These are phyloP conservation scores for Pilophorus perplexus DNA, from an alignment of 2,888 invertebrate genomes.

Conservation along the genomic window DNA sequence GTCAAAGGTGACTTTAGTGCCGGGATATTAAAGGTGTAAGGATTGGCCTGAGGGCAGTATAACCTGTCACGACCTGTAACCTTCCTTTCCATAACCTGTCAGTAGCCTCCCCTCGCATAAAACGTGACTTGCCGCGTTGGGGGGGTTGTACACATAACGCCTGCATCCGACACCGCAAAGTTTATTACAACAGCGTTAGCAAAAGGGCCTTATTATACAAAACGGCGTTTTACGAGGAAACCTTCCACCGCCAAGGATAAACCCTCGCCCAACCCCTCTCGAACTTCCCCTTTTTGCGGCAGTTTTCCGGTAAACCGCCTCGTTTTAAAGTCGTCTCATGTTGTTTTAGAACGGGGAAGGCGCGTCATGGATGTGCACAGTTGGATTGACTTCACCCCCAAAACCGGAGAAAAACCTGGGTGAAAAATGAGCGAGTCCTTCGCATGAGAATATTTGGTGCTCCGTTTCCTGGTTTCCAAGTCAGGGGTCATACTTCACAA, in stretches of 20 bases:
- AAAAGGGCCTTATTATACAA: constrained; percentile 33
- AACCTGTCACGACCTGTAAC: constrained; percentile 30
- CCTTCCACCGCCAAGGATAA: not conserved
- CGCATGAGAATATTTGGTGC: constrained; percentile 31
- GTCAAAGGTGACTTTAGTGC: constrained; percentile 40
- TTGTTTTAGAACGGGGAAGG: not conserved
- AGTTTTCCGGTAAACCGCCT: too few species aligned
- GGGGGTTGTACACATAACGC: constrained; percentile 27
- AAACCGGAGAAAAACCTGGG: constrained; percentile 27
- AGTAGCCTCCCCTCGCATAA: not conserved
- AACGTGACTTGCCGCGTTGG: too few species aligned
- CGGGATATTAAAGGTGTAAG: constrained; percentile 40
- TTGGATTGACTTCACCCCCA: not conserved
- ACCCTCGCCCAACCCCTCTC: not conserved
- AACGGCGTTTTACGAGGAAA: constrained; percentile 37
- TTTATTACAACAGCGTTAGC: constrained; percentile 27
- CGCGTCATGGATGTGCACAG: not conserved
- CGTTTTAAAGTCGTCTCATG: constrained; percentile 23
- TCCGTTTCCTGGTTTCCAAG: not conserved
- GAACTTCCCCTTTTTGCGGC: too few species aligned
- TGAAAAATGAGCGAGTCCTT: constrained; percentile 32
- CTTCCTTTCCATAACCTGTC: not conserved
- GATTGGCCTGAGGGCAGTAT: constrained; percentile 42
- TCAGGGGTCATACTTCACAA: constrained; percentile 18
- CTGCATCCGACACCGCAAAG: constrained; percentile 40